Conservation (phyloP, 2,888 invertebrate genomes). For the Ferrisia virgata region DNA sequence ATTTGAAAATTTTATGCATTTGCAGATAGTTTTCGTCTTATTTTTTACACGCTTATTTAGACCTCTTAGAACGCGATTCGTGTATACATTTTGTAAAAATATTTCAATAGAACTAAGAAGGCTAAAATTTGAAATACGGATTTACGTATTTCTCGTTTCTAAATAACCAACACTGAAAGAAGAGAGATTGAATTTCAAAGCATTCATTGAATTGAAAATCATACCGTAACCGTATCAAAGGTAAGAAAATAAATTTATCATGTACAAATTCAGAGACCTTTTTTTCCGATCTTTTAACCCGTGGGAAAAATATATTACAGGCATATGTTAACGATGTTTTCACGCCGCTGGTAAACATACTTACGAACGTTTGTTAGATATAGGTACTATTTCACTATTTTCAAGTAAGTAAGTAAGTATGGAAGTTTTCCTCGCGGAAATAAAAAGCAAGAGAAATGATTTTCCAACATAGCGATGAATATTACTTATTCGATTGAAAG, state of each 20-base stretch:
- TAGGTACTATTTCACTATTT: neutral
- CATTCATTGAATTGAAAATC: neutral
- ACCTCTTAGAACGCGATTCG: no score
- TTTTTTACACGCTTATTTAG: no score
- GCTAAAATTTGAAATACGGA: neutral
- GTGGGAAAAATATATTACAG: neutral
- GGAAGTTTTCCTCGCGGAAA: neutral
- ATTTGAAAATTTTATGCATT: no score
- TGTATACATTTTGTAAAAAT: no score
- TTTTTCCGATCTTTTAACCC: neutral
- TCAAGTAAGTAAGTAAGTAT: neutral
- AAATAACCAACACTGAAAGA: neutral
- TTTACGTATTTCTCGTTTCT: neutral
- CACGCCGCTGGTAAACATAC: neutral
- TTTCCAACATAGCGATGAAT: neutral
- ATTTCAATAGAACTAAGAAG: no score
- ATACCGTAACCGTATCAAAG: neutral
- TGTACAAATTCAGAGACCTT: neutral
- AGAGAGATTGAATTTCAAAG: neutral
- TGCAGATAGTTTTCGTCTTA: no score
- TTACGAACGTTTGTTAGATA: neutral
- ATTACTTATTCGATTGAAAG: neutral
- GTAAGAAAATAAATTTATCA: neutral
- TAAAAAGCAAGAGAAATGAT: neutral
- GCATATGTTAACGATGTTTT: slow-evolving; percentile 11